Evolutionary conservation across 2,113 vertebrate species (phyloP), one percentile per base, ranked within the genome.

Genomic region (Loxodonta africana): DNA sequence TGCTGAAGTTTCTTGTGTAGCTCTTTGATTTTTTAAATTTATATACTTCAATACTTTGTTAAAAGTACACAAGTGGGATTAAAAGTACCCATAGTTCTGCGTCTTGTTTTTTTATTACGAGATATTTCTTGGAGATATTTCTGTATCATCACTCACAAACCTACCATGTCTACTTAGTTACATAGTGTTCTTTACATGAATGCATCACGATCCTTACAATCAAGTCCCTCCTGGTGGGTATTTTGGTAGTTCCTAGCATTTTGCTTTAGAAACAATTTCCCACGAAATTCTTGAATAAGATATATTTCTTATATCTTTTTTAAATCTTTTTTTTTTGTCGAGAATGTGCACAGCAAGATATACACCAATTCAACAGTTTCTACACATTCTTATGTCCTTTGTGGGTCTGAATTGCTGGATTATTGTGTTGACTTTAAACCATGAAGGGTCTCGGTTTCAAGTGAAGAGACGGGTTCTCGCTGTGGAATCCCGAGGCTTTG

Each of bases 81-180:
- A 5, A 25, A 57, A n/a, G 41, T 53, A 73, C 53, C 83, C 67
- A 26, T 0, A 71, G 48, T 82, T 85, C 37, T 76, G 18, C 57
- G 30, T 57, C 65, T 76, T n/a, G 8, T 82, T 82, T 69, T 33
- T 48, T 78, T 10, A 3, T 9, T 88, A 18, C 80, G 51, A 83
- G 53, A n/a, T 67, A 2, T 63, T 91, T 78, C 57, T 60, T 82
- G 44, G 83, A 95, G 60, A 37, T 44, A 9, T 57, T 87, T 92
- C 65, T 37, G 0, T 28, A 8, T 26, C 6, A 2, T 5, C 65
- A 62, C 14, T 21, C 28, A 14, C 28, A 46, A 69, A 37, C 48
- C 30, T 46, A 67, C 41, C 1, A 4, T n/a, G 10, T 30, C 25
- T 15, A 9, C 65, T 15, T 23, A 46, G 76, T 51, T n/a, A 25